Evolutionary conservation across 2,113 vertebrate species (phyloP), one percentile per base, ranked within the genome.

Genomic region (Pleuronectes platessa): DNA sequence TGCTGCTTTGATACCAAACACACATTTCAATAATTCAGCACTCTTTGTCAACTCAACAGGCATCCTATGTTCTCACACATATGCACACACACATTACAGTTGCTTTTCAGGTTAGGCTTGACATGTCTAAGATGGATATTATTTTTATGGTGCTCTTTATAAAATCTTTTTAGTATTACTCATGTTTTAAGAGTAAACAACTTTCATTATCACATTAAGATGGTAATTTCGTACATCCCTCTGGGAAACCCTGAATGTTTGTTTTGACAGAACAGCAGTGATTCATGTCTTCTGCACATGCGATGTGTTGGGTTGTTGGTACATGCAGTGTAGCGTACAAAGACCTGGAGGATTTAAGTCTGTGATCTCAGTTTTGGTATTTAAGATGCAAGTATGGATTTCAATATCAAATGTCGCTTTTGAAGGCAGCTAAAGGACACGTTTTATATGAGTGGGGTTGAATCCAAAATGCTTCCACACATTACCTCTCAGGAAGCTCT

Each of bases 161-260:
- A 7, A 54, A 62, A 15, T 63, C 2, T 64, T 26, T 26, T 49
- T 17, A 80, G 31, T 53, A 14, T 45, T 13, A 45, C 2, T 35
- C 9, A 5, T 26, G 12, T 18, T 62, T 13, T 18, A 23, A 26
- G 10, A 73, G 18, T 2, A 35, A 68, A 5, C 4, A 3, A 42
- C 0, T 45, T 45, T 54, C 21, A 24, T 21, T 23, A 10, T 45
- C 1, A 3, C 10, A 83, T 17, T 27, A 12, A 56, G 27, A 51
- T 45, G 18, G 7, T 60, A 7, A 56, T 63, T 37, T 37, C 7
- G 14, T 54, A 35, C 11, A 53, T 27, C 49, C 61, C 3, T 35
- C n/a, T 42, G 62, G 15, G 47, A 49, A 42, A 78, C 27, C 5
- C 5, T 26, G 23, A 67, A 11, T 74, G 55, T 51, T 81, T 72